A percentile compares a stretch with the other conserved stretches of the same genome.
phyloP scores from a whole-genome alignment of 2,888 invertebrate species.

The Paralinhomoeus sp. region DNA sequence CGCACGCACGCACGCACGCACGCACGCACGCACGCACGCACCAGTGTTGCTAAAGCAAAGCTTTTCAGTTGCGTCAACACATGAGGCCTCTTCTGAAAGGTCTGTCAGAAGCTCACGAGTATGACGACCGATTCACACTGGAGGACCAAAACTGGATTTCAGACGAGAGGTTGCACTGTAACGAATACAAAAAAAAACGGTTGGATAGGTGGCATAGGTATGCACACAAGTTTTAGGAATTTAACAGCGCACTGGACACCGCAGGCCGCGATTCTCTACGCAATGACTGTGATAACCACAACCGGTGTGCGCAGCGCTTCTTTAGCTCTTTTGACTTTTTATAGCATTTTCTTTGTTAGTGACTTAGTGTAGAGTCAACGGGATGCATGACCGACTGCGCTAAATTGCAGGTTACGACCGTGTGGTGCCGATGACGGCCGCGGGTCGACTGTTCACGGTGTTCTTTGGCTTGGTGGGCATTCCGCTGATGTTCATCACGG shows the following conservation, averaged over 20 bases:
- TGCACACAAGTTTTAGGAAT: too few relatives aligned
- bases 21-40: not conserved
- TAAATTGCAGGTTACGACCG: constrained; percentile 19
- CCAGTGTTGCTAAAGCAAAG: not conserved
- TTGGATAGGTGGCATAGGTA: too few relatives aligned
- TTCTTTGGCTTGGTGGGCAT: too few relatives aligned
- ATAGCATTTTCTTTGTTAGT: too few relatives aligned
- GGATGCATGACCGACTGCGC: too few relatives aligned
- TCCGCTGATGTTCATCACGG: too few relatives aligned
- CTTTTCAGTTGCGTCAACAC: not conserved
- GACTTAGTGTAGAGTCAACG: too few relatives aligned
- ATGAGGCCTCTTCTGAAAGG: constrained; percentile 11
- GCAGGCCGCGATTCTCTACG: constrained; percentile 22
- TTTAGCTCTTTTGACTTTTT: too few relatives aligned
- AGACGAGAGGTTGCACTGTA: too few relatives aligned
- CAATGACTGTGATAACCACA: constrained; percentile 24
- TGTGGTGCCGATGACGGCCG: constrained; percentile 21
- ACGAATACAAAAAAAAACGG: too few relatives aligned
- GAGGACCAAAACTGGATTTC: constrained; percentile 21
- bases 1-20: not conserved
- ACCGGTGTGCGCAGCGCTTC: constrained; percentile 18
- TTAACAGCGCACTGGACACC: too few relatives aligned
- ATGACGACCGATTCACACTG: constrained; percentile 21
- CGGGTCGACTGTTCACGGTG: too few relatives aligned
- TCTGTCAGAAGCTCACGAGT: constrained; percentile 22